Evolutionary conservation across 2,888 invertebrate genomes (phyloP).

Genomic region (Pyrgus malvae): DNA sequence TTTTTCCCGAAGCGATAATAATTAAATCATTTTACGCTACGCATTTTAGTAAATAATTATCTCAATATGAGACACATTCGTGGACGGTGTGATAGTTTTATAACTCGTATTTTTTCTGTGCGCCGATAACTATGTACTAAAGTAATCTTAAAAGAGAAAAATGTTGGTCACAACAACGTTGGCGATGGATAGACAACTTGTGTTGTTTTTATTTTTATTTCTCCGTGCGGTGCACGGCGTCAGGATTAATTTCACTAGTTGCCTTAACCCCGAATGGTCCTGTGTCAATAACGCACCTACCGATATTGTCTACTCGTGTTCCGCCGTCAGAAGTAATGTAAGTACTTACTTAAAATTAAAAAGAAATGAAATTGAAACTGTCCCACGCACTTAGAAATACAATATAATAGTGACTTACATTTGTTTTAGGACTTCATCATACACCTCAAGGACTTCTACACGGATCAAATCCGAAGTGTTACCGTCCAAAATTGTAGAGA

Average conservation of each 20-base stretch:
- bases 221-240: slow-evolving; percentile 45
- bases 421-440: slow-evolving; percentile 76
- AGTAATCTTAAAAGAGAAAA: slow-evolving; percentile 27
- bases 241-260: slow-evolving; percentile 68
- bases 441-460: slow-evolving; percentile 76
- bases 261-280: slow-evolving; percentile 67
- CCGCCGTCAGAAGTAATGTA: slow-evolving; percentile 52
- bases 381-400: no score
- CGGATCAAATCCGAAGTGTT: slow-evolving; percentile 65
- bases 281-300: slow-evolving; percentile 60
- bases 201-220: slow-evolving; percentile 39
- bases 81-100: slow-evolving; percentile 52
- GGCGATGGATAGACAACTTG: slow-evolving; percentile 42
- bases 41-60: slow-evolving; percentile 52
- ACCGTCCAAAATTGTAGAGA: slow-evolving; percentile 75
- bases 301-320: slow-evolving; percentile 64
- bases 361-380: no score
- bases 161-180: slow-evolving; percentile 34
- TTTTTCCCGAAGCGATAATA: slow-evolving; percentile 43
- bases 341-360: slow-evolving; percentile 47
- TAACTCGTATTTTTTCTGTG: slow-evolving; percentile 39
- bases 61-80: slow-evolving; percentile 55
- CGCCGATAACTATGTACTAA: slow-evolving; percentile 22
- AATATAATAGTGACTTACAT: background rate
- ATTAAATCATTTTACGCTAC: slow-evolving; percentile 42